These are phyloP conservation scores for Phrynosoma platyrhinos DNA, from an alignment of 2,113 vertebrate species.

Conservation along the genomic window DNA sequence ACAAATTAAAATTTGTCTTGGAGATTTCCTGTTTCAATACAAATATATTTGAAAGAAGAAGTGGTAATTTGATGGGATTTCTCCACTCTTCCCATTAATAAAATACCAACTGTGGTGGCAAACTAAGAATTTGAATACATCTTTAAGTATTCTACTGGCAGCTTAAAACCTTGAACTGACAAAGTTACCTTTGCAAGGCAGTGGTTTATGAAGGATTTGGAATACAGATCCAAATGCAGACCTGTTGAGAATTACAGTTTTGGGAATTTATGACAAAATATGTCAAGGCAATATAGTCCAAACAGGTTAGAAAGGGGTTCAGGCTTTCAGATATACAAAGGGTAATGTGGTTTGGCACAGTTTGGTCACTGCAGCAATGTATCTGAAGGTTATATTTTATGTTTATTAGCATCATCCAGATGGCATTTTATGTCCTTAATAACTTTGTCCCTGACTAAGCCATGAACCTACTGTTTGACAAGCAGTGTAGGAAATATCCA, in stretches of 20 bases:
- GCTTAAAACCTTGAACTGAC: constrained; percentile 48
- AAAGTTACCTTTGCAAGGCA: constrained; percentile 46
- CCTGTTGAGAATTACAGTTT: constrained; percentile 39
- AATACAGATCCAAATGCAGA: constrained; percentile 45
- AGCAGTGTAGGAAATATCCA: constrained; percentile 80
- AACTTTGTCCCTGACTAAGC: constrained; percentile 89
- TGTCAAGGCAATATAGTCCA: constrained; percentile 17
- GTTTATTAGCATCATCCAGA: constrained; percentile 89
- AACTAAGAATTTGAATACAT: constrained; percentile 67
- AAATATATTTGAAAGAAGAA: constrained; percentile 44
- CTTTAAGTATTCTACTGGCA: constrained; percentile 52
- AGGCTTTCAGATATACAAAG: constrained; percentile 77
- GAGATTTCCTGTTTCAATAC: constrained; percentile 57
- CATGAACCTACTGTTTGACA: constrained; percentile 85
- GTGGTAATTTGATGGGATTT: not conserved
- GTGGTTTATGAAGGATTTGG: constrained; percentile 40
- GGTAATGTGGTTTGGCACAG: constrained; percentile 77
- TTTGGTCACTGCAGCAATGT: constrained; percentile 79
- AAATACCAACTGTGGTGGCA: constrained; percentile 63
- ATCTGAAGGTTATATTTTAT: constrained; percentile 88
- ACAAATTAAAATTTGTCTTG: constrained; percentile 7
- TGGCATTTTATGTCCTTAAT: constrained; percentile 89
- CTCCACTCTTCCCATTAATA: constrained; percentile 22
- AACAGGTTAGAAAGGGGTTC: constrained; percentile 53
- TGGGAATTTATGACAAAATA: constrained; percentile 51